Evolutionary conservation across 2,113 vertebrate species (phyloP).

Genomic region (Gallinago paraguaiae): DNA sequence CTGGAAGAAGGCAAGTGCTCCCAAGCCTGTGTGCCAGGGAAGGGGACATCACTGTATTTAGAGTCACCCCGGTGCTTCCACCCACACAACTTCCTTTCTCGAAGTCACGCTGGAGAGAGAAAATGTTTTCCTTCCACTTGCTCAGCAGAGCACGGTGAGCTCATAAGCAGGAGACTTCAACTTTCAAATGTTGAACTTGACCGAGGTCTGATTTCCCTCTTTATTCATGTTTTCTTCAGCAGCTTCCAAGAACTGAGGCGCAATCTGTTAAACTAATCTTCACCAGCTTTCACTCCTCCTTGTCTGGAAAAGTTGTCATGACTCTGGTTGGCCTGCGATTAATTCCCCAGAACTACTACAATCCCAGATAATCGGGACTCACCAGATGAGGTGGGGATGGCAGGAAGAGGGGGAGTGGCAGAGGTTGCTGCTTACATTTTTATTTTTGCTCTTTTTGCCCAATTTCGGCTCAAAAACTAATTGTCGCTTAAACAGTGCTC

Average conservation of each 20-base stretch:
- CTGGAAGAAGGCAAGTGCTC: background rate
- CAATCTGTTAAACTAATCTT: slow-evolving; percentile 8
- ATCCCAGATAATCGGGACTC: background rate
- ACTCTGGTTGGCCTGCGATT: background rate
- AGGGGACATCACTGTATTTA: slow-evolving; percentile 8
- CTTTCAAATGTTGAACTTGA: slow-evolving; percentile 16
- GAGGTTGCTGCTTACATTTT: background rate
- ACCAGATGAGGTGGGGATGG: background rate
- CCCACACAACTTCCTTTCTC: slow-evolving; percentile 67
- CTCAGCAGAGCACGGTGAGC: slow-evolving; percentile 45
- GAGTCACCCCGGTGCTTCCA: slow-evolving; percentile 14
- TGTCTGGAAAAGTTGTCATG: slow-evolving; percentile 29
- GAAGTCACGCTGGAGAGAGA: slow-evolving; percentile 54
- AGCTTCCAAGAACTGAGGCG: background rate
- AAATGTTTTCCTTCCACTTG: slow-evolving; percentile 57
- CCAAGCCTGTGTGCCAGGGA: background rate
- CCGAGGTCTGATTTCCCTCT: background rate
- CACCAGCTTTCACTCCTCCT: slow-evolving; percentile 22
- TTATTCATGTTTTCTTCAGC: slow-evolving; percentile 21
- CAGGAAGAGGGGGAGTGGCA: background rate
- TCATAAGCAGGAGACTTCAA: slow-evolving; percentile 56
- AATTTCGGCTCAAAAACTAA: background rate
- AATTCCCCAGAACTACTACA: slow-evolving; percentile 2
- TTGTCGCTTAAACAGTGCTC: background rate
- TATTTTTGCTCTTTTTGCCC: background rate